These are phyloP conservation scores for Meloidogyne floridensis DNA, from an alignment of 1,140 invertebrate genomes.

Conservation along the genomic window DNA sequence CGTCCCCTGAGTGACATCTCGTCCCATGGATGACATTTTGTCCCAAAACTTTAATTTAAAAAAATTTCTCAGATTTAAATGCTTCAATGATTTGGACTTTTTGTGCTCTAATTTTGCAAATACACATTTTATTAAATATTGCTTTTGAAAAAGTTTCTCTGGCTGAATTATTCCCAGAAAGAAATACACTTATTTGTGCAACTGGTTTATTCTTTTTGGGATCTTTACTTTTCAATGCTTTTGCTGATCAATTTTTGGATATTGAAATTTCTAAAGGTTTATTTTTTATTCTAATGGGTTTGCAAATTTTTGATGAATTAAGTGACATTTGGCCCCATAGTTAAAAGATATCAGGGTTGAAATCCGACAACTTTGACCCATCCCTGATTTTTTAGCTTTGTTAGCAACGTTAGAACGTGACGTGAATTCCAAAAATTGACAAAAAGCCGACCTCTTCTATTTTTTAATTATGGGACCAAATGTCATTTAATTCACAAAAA, in stretches of 20 bases:
- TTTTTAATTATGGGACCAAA: too few species aligned
- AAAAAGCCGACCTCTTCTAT: too few species aligned
- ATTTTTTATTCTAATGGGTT: neutral
- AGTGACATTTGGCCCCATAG: neutral
- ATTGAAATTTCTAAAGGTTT: constrained; percentile 20
- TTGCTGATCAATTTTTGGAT: constrained; percentile 35
- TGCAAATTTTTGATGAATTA: neutral
- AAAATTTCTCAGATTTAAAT: constrained; percentile 17
- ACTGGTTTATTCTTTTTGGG: constrained; percentile 32
- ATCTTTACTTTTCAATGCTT: constrained; percentile 24
- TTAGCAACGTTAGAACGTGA: too few species aligned
- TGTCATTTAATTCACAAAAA: neutral
- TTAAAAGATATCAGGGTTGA: too few species aligned
- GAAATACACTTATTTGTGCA: constrained; percentile 33
- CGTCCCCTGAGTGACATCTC: too few species aligned
- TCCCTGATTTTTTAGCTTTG: too few species aligned
- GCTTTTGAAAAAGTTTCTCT: constrained; percentile 26
- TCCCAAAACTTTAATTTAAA: neutral
- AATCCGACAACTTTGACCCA: too few species aligned
- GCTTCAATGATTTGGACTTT: constrained; percentile 39
- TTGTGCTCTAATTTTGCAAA: constrained; percentile 34
- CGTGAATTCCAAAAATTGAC: too few species aligned
- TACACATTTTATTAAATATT: constrained; percentile 34
- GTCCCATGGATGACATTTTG: too few species aligned
- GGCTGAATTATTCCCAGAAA: constrained; percentile 31